Evolutionary conservation across 2,113 vertebrate species (phyloP).

Genomic region (Calyptommatus sinebrachiatus): DNA sequence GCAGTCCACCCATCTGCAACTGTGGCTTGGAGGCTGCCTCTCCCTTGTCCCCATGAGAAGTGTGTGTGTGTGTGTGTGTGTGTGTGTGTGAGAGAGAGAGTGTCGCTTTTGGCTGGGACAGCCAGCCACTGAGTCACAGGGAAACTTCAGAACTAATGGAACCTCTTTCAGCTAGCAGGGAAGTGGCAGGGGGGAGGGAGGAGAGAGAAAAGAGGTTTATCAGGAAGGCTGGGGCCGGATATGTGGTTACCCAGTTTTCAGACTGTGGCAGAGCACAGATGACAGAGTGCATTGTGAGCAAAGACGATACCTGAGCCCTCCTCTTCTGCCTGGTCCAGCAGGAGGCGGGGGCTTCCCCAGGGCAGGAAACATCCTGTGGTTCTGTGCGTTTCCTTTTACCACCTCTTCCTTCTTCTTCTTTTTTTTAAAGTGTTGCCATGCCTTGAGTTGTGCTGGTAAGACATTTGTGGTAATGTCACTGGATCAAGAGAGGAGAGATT

Average conservation of each 20-base stretch:
- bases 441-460: conserved; percentile 63
- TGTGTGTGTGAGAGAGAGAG: too few relatives aligned
- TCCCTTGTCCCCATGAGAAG: not conserved
- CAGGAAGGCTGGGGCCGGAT: conserved; percentile 46
- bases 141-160: conserved; percentile 63
- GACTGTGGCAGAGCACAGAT: conserved; percentile 38
- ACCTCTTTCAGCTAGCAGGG: conserved; percentile 51
- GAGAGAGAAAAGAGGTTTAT: conserved; percentile 29
- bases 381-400: not conserved
- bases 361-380: conserved; percentile 45
- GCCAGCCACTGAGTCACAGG: conserved; percentile 60
- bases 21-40: not conserved
- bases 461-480: conserved; percentile 57
- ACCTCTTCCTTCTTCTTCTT: not conserved
- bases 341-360: not conserved
- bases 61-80: not conserved
- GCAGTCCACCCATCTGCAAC: conserved; percentile 6
- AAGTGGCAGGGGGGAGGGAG: conserved; percentile 33
- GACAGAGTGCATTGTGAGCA: not conserved
- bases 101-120: conserved; percentile 34
- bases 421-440: conserved; percentile 41
- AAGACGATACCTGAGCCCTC: conserved; percentile 23
- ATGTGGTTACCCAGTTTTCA: conserved; percentile 47
- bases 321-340: conserved; percentile 3
- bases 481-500: conserved; percentile 69